Percentiles rank a stretch among this genome's conserved stretches.
phyloP scores from a whole-genome alignment of 2,888 invertebrate genomes.

The Orthosia gothica region DNA sequence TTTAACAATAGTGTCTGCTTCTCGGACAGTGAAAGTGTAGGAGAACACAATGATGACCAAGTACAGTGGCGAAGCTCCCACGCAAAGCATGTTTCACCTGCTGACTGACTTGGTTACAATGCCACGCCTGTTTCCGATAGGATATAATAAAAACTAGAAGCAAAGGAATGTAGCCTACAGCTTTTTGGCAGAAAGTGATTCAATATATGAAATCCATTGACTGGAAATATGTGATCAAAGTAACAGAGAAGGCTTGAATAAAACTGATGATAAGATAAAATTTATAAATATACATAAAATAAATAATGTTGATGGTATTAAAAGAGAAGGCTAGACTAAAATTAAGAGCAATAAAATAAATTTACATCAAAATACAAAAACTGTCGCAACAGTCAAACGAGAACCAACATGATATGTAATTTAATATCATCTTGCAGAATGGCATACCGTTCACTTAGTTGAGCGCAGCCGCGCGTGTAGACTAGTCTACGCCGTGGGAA shows the following conservation, averaged over 20 bases:
- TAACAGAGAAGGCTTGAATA: neutral
- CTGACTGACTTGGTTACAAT: neutral
- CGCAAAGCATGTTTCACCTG: slow-evolving; percentile 25
- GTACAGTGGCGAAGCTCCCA: slow-evolving; percentile 30
- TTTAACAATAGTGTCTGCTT: slow-evolving; percentile 2
- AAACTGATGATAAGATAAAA: slow-evolving; percentile 6
- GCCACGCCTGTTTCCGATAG: neutral
- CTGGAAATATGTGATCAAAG: neutral
- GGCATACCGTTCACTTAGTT: slow-evolving; percentile 61
- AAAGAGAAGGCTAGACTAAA: neutral
- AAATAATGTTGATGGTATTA: neutral
- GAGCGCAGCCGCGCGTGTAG: slow-evolving; percentile 68
- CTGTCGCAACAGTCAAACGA: slow-evolving; percentile 44
- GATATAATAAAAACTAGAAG: neutral
- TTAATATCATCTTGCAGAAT: slow-evolving; percentile 67
- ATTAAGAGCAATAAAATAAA: neutral
- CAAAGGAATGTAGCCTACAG: neutral
- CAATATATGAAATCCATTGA: neutral
- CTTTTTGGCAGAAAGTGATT: neutral
- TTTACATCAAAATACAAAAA: slow-evolving; percentile 15
- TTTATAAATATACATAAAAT: neutral
- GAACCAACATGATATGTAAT: slow-evolving; percentile 59
- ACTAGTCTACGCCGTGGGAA: slow-evolving; percentile 74
- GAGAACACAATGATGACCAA: slow-evolving; percentile 26
- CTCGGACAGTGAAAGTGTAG: slow-evolving; percentile 31